Evolutionary conservation across 2,113 vertebrate species (phyloP), one percentile per base, ranked within the genome.

Genomic region (Gymnorhina tibicen): DNA sequence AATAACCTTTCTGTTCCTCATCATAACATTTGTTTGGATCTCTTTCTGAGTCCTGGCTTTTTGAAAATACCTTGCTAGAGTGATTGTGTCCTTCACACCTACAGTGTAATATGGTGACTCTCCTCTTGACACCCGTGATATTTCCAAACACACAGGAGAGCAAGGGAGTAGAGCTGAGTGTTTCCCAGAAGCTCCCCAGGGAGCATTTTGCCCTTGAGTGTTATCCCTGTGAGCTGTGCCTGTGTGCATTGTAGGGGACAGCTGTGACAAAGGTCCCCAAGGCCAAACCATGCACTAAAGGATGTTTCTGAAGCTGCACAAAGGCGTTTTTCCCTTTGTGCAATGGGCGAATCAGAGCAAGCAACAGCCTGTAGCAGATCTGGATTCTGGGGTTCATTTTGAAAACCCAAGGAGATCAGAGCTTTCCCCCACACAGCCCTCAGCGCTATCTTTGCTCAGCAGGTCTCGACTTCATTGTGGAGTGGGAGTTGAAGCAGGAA

Each of bases 1-100:
- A 92, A 90, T 77, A 92, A 53, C 46, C 63, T 83, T 53, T 78
- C 88, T 88, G 62, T 53, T 90, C n/a, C 55, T 93, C 92, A 86
- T 68, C 70, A 44, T 37, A 87, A 35, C 12, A 4, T 91, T 53
- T 77, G 35, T 63, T 55, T 67, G 72, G 47, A 85, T 84, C 50
- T 87, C 44, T 60, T 91, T 91, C 81, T 56, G 79, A 93, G 35
- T 88, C 52, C 79, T 52, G 59, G 47, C 50, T 92, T 88, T 47
- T 55, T 83, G 56, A 53, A 95, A 96, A 74, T 39, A 84, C 11
- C 56, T 80, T 62, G 21, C 87, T 78, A 19, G 63, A 88, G 28
- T 37, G 63, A 86, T 4, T 42, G 39, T 33, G 60, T 63, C 85
- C 75, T 80, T 94, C 90, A 67, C 27, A 88, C 35, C 60, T 30